Conservation (phyloP, 1,140 invertebrate species). For the Drosophila insularis region DNA sequence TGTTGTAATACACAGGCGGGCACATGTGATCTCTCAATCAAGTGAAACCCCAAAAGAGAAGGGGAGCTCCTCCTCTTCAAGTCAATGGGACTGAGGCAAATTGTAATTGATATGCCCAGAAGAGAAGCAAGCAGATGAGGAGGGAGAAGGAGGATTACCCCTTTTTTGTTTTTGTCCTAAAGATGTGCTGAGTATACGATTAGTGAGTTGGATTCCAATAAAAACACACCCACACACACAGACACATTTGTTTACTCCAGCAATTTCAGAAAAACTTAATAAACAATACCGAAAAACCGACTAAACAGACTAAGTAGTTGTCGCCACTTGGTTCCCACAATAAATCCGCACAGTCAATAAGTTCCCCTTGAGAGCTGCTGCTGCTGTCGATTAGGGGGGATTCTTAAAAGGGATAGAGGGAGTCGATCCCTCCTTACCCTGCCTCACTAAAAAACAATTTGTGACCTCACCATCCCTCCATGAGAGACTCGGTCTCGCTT, state of each 20-base stretch:
- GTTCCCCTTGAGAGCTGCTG: neutral
- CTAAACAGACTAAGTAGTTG: conserved; percentile 2
- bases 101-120: conserved; percentile 1
- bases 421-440: conserved; percentile 14
- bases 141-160: neutral
- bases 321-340: conserved; percentile 3
- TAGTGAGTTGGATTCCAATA: neutral
- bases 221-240: neutral
- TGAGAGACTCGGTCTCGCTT: too few relatives aligned
- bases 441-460: conserved; percentile 62
- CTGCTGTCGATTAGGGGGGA: too few relatives aligned
- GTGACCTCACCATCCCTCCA: conserved; percentile 72
- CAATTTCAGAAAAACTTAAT: neutral
- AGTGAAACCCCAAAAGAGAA: neutral
- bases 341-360: conserved; percentile 1
- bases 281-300: neutral
- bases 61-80: neutral
- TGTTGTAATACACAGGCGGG: neutral
- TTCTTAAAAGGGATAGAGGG: neutral
- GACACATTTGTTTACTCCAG: neutral
- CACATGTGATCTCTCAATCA: conserved; percentile 9
- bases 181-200: neutral
- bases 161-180: neutral
- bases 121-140: neutral
- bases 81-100: neutral